phyloP scores from a whole-genome alignment of 2,113 vertebrate genomes.

The Rallus limicola region DNA sequence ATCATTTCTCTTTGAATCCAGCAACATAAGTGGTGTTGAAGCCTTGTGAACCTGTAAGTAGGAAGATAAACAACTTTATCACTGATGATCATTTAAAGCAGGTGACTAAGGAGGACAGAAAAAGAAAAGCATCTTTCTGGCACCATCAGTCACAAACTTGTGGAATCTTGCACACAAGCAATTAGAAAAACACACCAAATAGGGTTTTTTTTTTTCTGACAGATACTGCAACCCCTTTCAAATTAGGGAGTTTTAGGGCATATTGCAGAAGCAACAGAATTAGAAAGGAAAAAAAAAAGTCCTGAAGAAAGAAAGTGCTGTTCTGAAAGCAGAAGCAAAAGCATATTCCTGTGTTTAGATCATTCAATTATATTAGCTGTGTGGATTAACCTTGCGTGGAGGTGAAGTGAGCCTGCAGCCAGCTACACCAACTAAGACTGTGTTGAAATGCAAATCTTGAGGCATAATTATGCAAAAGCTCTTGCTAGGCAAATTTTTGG shows the following conservation, averaged over 20 bases:
- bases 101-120: background rate
- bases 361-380: background rate
- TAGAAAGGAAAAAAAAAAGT: background rate
- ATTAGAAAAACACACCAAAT: background rate
- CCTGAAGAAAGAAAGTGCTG: background rate
- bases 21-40: background rate
- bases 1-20: background rate
- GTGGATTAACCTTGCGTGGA: background rate
- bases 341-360: background rate
- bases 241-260: background rate
- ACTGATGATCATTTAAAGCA: background rate
- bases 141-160: background rate
- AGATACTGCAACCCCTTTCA: background rate
- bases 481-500: constrained; percentile 28
- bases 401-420: background rate
- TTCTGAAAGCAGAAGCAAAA: background rate
- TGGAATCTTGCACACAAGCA: background rate
- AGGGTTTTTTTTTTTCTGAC: background rate
- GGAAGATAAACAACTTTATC: background rate
- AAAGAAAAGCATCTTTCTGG: background rate
- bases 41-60: background rate
- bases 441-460: constrained; percentile 42
- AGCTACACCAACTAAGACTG: background rate
- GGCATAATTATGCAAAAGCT: constrained; percentile 33
- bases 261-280: background rate